These are phyloP conservation scores for Dipodomys spectabilis DNA, from an alignment of 2,113 vertebrate genomes.

Conservation along the genomic window DNA sequence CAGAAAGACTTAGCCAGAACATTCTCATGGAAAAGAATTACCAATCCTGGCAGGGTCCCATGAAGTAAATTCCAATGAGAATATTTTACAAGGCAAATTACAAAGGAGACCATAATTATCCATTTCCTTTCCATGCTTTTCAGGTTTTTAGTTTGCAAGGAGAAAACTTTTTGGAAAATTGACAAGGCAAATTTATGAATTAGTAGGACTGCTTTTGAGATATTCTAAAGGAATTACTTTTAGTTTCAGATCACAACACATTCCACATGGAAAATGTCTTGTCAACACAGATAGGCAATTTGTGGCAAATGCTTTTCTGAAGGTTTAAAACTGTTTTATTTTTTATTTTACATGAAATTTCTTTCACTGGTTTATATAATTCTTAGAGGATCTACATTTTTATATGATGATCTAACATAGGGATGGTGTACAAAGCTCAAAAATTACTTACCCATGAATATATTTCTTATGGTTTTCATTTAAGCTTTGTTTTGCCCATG, in stretches of 20 bases:
- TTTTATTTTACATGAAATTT: constrained; percentile 33
- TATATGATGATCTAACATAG: not conserved
- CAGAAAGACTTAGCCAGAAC: constrained; percentile 63
- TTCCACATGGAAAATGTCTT: not conserved
- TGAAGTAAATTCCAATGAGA: constrained; percentile 73
- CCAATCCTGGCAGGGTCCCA: constrained; percentile 58
- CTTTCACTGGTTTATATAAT: not conserved
- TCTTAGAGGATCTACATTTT: not conserved
- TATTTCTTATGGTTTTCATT: not conserved
- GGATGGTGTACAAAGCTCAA: not conserved
- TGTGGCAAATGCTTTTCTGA: not conserved
- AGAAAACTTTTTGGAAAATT: constrained; percentile 66
- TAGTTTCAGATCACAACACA: constrained; percentile 33
- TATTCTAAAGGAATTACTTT: constrained; percentile 57
- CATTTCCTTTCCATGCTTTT: constrained; percentile 42
- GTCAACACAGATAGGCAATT: not conserved
- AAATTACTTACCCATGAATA: not conserved
- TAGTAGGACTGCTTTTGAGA: constrained; percentile 13
- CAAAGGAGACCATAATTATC: constrained; percentile 74
- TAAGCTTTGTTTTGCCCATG: not conserved
- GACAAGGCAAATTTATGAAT: constrained; percentile 67
- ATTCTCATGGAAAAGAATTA: constrained; percentile 77
- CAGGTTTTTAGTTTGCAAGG: constrained; percentile 48
- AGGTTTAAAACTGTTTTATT: not conserved
- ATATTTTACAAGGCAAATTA: constrained; percentile 76